Evolutionary conservation across 1,140 invertebrate species (phyloP).

Genomic region (Drosophila cardini): DNA sequence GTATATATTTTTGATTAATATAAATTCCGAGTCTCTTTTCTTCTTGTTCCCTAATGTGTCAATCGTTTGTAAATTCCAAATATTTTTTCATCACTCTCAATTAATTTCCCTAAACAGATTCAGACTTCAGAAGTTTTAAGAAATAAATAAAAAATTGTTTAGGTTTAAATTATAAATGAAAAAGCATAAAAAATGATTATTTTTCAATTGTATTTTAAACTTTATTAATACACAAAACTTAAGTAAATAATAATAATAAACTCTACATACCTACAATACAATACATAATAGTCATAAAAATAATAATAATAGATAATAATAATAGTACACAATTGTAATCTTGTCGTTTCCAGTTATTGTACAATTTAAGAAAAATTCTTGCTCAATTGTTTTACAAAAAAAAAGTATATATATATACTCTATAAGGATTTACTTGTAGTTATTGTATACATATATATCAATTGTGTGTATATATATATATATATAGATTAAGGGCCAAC

Average conservation of each 20-base stretch:
- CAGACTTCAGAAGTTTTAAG: conserved; percentile 63
- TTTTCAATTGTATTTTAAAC: conserved; percentile 78
- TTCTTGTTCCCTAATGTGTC: conserved; percentile 22
- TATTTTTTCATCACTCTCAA: conserved; percentile 19
- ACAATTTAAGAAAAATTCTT: conserved; percentile 64
- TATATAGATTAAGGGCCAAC: conserved; percentile 32
- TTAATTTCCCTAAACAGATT: conserved; percentile 69
- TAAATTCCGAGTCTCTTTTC: conserved; percentile 5
- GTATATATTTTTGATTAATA: conserved; percentile 2
- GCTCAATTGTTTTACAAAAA: conserved; percentile 24
- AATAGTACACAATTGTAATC: conserved; percentile 79
- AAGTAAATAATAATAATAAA: conserved; percentile 79
- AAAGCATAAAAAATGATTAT: conserved; percentile 43
- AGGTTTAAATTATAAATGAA: conserved; percentile 20
- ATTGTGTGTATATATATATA: conserved; percentile 15
- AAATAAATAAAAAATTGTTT: conserved; percentile 29
- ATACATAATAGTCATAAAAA: conserved; percentile 82
- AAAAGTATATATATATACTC: not conserved
- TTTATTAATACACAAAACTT: conserved; percentile 83
- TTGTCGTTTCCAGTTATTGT: conserved; percentile 81
- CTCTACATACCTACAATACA: conserved; percentile 84
- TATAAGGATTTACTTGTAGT: conserved; percentile 23
- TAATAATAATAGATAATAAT: conserved; percentile 77
- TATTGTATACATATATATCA: conserved; percentile 26
- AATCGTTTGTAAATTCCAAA: conserved; percentile 32